Percentiles rank a stretch among this genome's conserved stretches.
Evolutionary conservation across 2,113 vertebrate species (phyloP).

Genomic region (Leucoraja erinaceus): DNA sequence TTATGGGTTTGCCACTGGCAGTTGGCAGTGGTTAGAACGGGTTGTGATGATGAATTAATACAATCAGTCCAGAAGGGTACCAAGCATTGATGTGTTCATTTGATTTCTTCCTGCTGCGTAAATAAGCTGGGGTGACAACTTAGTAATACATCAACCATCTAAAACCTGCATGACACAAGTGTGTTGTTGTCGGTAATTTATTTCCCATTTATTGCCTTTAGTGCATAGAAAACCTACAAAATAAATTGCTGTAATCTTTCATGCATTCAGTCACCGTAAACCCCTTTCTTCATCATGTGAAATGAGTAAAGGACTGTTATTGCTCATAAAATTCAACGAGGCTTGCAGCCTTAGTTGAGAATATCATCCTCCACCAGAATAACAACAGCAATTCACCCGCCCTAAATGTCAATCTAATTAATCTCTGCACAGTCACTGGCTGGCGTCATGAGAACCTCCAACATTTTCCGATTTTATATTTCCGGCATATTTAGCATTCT

Average conservation of each 20-base stretch:
- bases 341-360: not conserved
- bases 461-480: no score
- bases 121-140: conserved; percentile 10
- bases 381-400: no score
- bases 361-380: not conserved
- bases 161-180: not conserved
- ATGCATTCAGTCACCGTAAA: not conserved
- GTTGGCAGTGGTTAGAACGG: not conserved
- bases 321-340: not conserved
- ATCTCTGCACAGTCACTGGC: no score
- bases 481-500: no score
- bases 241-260: not conserved
- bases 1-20: not conserved
- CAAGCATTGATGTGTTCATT: not conserved
- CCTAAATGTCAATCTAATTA: no score
- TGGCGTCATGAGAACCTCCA: no score
- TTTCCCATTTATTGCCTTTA: not conserved
- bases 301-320: not conserved
- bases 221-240: not conserved
- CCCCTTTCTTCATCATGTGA: not conserved
- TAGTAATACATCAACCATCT: conserved; percentile 15
- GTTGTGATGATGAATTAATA: not conserved
- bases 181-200: conserved; percentile 2
- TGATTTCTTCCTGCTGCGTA: conserved; percentile 3
- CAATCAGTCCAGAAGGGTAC: not conserved